Evolutionary conservation across 1,140 invertebrate genomes (phyloP).

Genomic region (Orussus abietinus): DNA sequence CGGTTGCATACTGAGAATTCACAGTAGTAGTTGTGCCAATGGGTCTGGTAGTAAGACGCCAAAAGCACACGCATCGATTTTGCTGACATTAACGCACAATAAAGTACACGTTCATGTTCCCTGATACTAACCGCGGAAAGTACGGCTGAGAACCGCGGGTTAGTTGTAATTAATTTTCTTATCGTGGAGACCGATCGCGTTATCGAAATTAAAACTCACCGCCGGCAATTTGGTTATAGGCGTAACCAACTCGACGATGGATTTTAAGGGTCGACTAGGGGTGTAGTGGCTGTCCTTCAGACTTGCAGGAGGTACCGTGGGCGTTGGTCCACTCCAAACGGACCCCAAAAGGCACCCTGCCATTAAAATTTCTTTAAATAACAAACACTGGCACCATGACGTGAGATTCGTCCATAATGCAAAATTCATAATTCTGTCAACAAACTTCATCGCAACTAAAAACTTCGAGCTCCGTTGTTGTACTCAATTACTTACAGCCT

Average conservation of each 20-base stretch:
- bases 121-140: neutral
- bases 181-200: no score
- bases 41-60: neutral
- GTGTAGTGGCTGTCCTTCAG: neutral
- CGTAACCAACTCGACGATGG: constrained; percentile 1
- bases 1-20: neutral
- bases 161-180: neutral
- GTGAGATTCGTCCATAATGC: neutral
- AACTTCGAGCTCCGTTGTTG: neutral
- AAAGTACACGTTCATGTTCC: neutral
- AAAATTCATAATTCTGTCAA: neutral
- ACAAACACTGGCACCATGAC: neutral
- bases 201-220: constrained; percentile 5
- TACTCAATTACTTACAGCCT: neutral
- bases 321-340: constrained; percentile 1
- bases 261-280: neutral
- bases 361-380: neutral
- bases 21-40: neutral
- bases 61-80: neutral
- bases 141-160: neutral
- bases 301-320: neutral
- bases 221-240: neutral
- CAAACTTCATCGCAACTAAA: neutral
- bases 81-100: neutral
- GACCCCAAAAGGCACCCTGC: constrained; percentile 6